These are phyloP conservation scores for Argya squamiceps DNA, from an alignment of 2,797 vertebrate species.

Conservation along the genomic window DNA sequence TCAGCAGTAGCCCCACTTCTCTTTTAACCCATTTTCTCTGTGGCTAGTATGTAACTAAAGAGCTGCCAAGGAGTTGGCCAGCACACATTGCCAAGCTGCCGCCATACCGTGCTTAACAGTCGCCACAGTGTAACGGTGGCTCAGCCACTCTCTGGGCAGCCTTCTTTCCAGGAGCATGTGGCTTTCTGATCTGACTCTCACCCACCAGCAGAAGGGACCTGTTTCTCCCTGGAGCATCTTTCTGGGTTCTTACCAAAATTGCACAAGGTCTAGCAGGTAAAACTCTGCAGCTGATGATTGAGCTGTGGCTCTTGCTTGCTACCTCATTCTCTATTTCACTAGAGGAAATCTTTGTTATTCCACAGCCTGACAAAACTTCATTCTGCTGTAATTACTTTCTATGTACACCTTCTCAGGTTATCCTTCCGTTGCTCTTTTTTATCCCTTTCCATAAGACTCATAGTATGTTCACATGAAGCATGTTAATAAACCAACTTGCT, in stretches of 20 bases:
- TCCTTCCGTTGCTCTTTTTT: not conserved
- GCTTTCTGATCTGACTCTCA: not conserved
- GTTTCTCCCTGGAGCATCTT: not conserved
- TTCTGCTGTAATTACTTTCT: not conserved
- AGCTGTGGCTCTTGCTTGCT: not conserved
- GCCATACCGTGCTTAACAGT: not conserved
- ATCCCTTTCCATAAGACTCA: not conserved
- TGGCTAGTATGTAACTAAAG: not conserved
- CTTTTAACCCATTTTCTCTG: not conserved
- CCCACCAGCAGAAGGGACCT: not conserved
- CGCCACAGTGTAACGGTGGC: not conserved
- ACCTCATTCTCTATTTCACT: not conserved
- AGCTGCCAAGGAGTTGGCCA: not conserved
- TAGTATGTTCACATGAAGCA: not conserved
- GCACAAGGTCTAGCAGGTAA: not conserved
- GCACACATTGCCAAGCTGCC: rapidly evolving
- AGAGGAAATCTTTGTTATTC: not conserved
- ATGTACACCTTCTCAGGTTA: not conserved
- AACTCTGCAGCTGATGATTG: not conserved
- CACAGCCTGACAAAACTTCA: not conserved
- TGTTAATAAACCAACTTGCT: not conserved
- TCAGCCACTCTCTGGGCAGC: not conserved
- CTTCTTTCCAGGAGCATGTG: not conserved
- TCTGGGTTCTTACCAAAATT: not conserved
- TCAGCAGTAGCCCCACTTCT: not conserved